Percentiles rank a stretch among this genome's conserved stretches.
Conservation (phyloP, 2,113 vertebrate genomes). For the human (Homo sapiens) region GRCh38 chr1:200785001-200785500, state of each 20-base stretch:
- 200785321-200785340: neutral
- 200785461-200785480: too few relatives aligned
- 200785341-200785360: neutral
- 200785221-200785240: neutral
- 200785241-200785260: neutral
- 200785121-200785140: neutral
- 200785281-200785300: neutral
- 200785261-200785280: neutral
- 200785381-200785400: neutral
- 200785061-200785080: neutral
- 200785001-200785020: neutral
- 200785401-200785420: too few relatives aligned
- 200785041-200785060: neutral
- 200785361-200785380: neutral
- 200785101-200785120: neutral
- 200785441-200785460: too few relatives aligned
- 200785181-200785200: neutral
- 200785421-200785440: too few relatives aligned
- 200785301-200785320: neutral
- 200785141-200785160: neutral
- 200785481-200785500: too few relatives aligned
- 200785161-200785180: neutral
- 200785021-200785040: neutral
- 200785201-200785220: neutral
- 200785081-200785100: neutral